Conservation (phyloP, 1,140 invertebrate genomes). For the Lysiphlebus fabarum region DNA sequence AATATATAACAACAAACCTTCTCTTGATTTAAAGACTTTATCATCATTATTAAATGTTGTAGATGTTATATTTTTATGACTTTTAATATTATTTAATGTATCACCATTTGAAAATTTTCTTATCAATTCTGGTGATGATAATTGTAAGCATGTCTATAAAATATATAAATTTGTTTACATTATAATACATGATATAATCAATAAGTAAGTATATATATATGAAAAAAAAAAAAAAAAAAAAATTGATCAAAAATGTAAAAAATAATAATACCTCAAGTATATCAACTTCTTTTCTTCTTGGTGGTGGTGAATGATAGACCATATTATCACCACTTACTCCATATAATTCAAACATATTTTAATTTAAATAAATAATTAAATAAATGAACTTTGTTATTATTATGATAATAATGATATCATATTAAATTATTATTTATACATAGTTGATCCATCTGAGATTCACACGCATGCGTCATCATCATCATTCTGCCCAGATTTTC, state of each 20-base stretch:
- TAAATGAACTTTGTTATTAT: too few relatives aligned
- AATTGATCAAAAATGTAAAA: not conserved
- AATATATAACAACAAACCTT: slow-evolving; percentile 34
- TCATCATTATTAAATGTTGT: slow-evolving; percentile 30
- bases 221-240: too few relatives aligned
- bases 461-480: too few relatives aligned
- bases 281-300: slow-evolving; percentile 48
- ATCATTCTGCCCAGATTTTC: too few relatives aligned
- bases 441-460: too few relatives aligned
- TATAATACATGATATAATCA: too few relatives aligned
- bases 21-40: slow-evolving; percentile 32
- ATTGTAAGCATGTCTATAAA: slow-evolving; percentile 51
- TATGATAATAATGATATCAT: too few relatives aligned
- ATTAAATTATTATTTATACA: too few relatives aligned
- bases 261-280: slow-evolving; percentile 46
- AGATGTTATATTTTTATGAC: slow-evolving; percentile 24
- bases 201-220: too few relatives aligned
- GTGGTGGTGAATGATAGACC: slow-evolving; percentile 46
- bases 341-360: slow-evolving; percentile 50
- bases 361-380: too few relatives aligned
- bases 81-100: slow-evolving; percentile 38
- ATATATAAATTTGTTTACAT: too few relatives aligned
- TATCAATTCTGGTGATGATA: slow-evolving; percentile 51
- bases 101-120: slow-evolving; percentile 52
- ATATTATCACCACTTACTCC: slow-evolving; percentile 43